Conservation (phyloP, 2,888 invertebrate species). For the Phasia obesa region DNA sequence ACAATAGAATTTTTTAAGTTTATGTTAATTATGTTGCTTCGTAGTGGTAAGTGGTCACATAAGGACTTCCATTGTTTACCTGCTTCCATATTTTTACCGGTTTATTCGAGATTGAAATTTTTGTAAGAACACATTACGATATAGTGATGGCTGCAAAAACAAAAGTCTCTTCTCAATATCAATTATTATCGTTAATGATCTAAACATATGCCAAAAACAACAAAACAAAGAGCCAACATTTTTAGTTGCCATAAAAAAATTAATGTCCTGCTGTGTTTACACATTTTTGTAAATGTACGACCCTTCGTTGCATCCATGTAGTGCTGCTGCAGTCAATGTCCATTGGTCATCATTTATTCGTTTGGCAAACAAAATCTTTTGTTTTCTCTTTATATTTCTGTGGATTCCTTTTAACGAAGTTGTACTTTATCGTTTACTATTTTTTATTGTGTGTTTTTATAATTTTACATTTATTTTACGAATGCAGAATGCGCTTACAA, state of each 20-base stretch:
- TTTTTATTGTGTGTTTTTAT: conserved; percentile 41
- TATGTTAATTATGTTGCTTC: no score
- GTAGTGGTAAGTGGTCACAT: no score
- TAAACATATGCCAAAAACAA: conserved; percentile 52
- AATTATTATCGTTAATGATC: conserved; percentile 27
- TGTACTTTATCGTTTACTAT: conserved; percentile 16
- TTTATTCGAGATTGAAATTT: no score
- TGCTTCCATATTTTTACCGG: no score
- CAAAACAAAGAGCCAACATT: conserved; percentile 14
- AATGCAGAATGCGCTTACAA: no score
- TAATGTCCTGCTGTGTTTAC: conserved; percentile 64
- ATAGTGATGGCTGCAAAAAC: no score
- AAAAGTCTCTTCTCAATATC: neutral
- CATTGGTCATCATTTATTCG: conserved; percentile 37
- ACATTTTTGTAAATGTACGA: conserved; percentile 29
- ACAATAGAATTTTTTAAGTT: no score
- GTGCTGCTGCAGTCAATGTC: neutral
- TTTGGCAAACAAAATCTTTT: conserved; percentile 36
- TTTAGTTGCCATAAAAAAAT: conserved; percentile 43
- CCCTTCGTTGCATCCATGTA: neutral
- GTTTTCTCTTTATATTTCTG: conserved; percentile 1
- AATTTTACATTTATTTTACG: conserved; percentile 38
- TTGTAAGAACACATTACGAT: no score
- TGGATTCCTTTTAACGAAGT: conserved; percentile 44
- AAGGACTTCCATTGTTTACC: no score